A percentile compares a stretch with the other conserved stretches of the same genome.
These are phyloP conservation scores for Balanococcus diminutus DNA, from an alignment of 2,888 invertebrate species.

Conservation along the genomic window DNA sequence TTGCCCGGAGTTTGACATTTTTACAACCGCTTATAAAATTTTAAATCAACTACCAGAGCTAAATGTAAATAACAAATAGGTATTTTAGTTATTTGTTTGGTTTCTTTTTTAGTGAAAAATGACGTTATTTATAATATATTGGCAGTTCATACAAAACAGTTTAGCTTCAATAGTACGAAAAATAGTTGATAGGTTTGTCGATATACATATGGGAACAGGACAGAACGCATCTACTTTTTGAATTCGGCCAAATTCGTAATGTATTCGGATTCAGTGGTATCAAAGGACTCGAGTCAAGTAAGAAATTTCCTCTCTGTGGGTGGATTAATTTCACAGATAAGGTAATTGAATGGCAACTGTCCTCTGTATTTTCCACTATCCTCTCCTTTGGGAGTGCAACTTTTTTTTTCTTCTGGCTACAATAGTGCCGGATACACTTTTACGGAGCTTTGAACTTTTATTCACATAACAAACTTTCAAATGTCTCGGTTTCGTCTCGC, in stretches of 20 bases:
- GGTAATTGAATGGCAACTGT: not conserved
- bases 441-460: slow-evolving; percentile 8
- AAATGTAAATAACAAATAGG: slow-evolving; percentile 27
- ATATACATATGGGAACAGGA: not conserved
- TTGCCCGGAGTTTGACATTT: slow-evolving; percentile 35
- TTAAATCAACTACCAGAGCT: not conserved
- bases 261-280: not conserved
- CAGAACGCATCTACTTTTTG: not conserved
- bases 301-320: not conserved
- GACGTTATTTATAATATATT: not conserved
- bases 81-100: slow-evolving; percentile 16
- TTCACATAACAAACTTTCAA: not conserved
- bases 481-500: slow-evolving; percentile 22
- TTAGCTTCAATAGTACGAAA: not conserved
- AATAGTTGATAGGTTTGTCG: not conserved
- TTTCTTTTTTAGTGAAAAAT: slow-evolving; percentile 31
- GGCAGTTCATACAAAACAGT: not conserved
- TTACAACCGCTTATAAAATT: slow-evolving; percentile 42
- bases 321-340: slow-evolving; percentile 22
- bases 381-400: not conserved
- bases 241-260: slow-evolving; percentile 16
- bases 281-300: not conserved
- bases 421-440: not conserved
- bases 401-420: not conserved
- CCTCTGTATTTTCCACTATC: not conserved